These are phyloP conservation scores for Syritta pipiens DNA, from an alignment of 2,888 invertebrate genomes.

Conservation along the genomic window DNA sequence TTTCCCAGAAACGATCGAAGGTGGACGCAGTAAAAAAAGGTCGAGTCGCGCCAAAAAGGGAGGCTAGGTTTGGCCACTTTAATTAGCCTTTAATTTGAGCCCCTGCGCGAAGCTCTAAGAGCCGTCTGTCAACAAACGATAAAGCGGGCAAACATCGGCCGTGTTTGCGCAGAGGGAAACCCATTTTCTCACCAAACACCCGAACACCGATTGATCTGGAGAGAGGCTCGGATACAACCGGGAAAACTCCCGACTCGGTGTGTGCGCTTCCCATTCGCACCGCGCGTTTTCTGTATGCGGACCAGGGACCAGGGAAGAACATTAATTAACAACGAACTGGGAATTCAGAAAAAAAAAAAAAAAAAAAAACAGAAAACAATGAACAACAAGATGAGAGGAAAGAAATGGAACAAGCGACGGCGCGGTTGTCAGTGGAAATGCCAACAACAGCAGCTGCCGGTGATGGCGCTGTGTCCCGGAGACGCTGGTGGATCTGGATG, in stretches of 20 bases:
- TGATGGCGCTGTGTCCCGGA: background rate
- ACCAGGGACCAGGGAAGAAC: constrained; percentile 40
- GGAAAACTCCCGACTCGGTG: constrained; percentile 14
- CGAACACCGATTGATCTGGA: no score
- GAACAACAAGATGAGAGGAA: constrained; percentile 22
- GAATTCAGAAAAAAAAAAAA: constrained; percentile 21
- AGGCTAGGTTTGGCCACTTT: constrained; percentile 34
- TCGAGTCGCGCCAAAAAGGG: no score
- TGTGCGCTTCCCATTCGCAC: constrained; percentile 55
- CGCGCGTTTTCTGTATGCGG: no score
- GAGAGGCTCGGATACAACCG: no score
- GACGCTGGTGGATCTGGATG: constrained; percentile 42
- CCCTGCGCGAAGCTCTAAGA: constrained; percentile 39
- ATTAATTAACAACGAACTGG: constrained; percentile 65
- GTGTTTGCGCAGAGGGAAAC: constrained; percentile 41
- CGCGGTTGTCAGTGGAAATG: constrained; percentile 48
- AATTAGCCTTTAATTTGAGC: constrained; percentile 65
- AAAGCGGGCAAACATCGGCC: constrained; percentile 45
- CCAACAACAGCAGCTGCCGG: constrained; percentile 48
- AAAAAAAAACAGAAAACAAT: background rate
- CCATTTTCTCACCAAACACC: constrained; percentile 45
- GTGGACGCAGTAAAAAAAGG: constrained; percentile 49
- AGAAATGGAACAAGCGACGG: constrained; percentile 48
- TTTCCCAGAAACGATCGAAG: constrained; percentile 58
- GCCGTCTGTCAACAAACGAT: constrained; percentile 57